Base-by-base conservation (phyloP, 2,797 vertebrate species). In the Glyptemys insculpta region DNA sequence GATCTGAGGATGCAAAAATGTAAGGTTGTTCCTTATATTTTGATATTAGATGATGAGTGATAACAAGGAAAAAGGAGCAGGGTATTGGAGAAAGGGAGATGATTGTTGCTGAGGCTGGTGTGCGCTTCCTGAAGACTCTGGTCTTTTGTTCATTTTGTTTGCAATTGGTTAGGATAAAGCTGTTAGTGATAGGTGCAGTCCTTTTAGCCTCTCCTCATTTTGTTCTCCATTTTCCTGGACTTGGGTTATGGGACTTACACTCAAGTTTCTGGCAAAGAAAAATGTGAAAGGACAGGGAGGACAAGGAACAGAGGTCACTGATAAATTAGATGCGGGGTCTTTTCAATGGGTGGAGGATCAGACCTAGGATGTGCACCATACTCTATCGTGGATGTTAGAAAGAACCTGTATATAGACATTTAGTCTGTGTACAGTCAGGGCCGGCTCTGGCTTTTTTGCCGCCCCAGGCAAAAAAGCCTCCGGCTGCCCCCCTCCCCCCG, bases 261-360 rank as follows among this genome's bases (percentile, higher is more conserved):
- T 80, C 92, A 12, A 79, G 95, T 88, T 44, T 50, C 49, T 53
- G 29, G 56, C 78, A 37, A 86, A 89, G 85, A 93, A 85, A 91
- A 53, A n/a, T 16, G 78, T 79, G 52, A 95, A 90, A 90, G 53
- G 86, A 79, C 57, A 79, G 4, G 50, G 53, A 31, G 12, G 19
- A 76, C 12, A 90, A 87, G 65, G 65, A 41, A 21, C 21, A 80
- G 34, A 85, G 68, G 53, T 10, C 23, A 74, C 11, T 65, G 78
- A 49, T 31, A 74, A 86, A 87, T 74, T 7, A 56, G 41, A 8
- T 2, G 6, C 2, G 0, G 56, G 21, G 6, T 31, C 16, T 59
- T 1, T 87, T 74, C 57, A 88, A 41, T 41, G 2, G 18, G 56
- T 23, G 5, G 3, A 47, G 2, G 62, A 79, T 72, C 52, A 29